Percentiles rank a stretch among this genome's conserved stretches.
Evolutionary conservation across 2,888 invertebrate genomes (phyloP).

Genomic region (Hydropsyche betteni): DNA sequence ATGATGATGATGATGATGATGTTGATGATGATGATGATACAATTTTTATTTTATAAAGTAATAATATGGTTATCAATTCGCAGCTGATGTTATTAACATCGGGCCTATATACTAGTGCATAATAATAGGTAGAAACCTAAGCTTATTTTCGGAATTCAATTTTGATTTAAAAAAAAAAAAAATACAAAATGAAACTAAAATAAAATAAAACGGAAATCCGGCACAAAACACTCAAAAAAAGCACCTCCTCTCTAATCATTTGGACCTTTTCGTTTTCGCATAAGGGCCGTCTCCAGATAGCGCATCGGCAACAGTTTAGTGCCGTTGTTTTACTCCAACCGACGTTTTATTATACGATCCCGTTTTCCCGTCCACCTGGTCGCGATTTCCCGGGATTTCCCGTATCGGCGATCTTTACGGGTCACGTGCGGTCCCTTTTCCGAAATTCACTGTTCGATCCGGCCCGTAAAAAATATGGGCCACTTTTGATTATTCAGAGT

Average conservation of each 20-base stretch:
- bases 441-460: slow-evolving; percentile 6
- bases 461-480: not conserved
- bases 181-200: too few species aligned
- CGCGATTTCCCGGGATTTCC: not conserved
- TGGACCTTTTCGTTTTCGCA: slow-evolving; percentile 35
- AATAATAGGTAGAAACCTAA: too few species aligned
- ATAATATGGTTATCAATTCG: too few species aligned
- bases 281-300: slow-evolving; percentile 29
- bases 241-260: not conserved
- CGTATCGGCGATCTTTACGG: not conserved
- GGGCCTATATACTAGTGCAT: too few species aligned
- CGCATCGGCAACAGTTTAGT: slow-evolving; percentile 35
- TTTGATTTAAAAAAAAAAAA: too few species aligned
- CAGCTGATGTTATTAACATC: too few species aligned
- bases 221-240: too few species aligned
- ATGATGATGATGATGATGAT: too few species aligned
- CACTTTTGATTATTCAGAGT: not conserved
- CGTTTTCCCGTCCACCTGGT: not conserved
- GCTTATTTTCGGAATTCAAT: too few species aligned
- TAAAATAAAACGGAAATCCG: too few species aligned
- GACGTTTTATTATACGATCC: slow-evolving; percentile 2
- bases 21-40: too few species aligned
- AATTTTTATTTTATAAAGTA: too few species aligned
- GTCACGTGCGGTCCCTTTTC: not conserved
- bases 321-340: slow-evolving; percentile 33